phyloP scores from a whole-genome alignment of 1,140 invertebrate genomes.

The Capitella teleta region DNA sequence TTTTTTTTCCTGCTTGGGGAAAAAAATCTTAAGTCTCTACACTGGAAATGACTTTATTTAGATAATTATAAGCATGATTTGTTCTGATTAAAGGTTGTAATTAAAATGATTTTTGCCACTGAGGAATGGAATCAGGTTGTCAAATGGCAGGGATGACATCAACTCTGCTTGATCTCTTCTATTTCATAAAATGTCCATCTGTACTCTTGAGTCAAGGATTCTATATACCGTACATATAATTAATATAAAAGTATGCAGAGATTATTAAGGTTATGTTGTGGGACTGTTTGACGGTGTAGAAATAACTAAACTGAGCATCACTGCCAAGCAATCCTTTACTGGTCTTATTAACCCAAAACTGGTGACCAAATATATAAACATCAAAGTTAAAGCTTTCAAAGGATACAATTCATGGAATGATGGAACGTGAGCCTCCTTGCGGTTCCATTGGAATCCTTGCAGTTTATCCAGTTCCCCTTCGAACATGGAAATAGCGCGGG shows the following conservation, averaged over 20 bases:
- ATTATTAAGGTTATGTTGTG: not conserved
- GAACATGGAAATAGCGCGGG: no score
- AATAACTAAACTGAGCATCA: not conserved
- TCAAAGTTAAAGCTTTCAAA: no score
- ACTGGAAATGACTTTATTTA: not conserved
- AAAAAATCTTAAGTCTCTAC: not conserved
- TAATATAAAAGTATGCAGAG: not conserved
- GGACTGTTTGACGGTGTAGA: not conserved
- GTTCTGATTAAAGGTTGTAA: not conserved
- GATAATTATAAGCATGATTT: not conserved
- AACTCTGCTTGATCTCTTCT: not conserved
- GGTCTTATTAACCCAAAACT: no score
- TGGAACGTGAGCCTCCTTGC: no score
- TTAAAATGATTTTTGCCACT: not conserved
- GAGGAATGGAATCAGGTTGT: not conserved
- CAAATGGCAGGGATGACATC: not conserved
- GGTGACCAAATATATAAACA: not conserved
- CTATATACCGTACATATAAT: no score
- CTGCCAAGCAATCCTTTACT: constrained; percentile 1
- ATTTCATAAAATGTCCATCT: not conserved
- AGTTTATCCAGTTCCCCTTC: no score
- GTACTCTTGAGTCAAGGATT: no score
- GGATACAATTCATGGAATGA: no score
- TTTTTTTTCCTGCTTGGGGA: not conserved
- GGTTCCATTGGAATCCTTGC: no score